Percentiles rank a stretch among this genome's conserved stretches.
phyloP scores from a whole-genome alignment of 2,797 vertebrate genomes.

The Pachyuromys duprasi region DNA sequence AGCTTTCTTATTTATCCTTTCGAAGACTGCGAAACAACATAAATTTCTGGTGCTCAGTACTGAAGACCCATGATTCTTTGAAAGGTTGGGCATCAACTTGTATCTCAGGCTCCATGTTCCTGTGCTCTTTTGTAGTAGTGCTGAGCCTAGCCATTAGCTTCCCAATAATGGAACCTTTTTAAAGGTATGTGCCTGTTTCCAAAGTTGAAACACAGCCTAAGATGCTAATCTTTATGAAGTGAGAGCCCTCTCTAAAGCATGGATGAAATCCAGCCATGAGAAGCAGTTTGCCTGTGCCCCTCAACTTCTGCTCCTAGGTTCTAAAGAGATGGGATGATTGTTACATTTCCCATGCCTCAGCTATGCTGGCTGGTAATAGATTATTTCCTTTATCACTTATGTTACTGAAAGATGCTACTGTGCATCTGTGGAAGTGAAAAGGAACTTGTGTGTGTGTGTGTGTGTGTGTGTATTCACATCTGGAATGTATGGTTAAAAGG shows the following conservation, averaged over 20 bases:
- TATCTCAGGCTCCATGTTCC: background rate
- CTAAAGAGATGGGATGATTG: background rate
- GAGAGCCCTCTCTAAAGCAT: constrained; percentile 23
- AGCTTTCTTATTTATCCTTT: background rate
- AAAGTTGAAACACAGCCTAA: background rate
- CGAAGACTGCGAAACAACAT: background rate
- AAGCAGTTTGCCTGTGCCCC: background rate
- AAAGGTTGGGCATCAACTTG: background rate
- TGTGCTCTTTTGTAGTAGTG: background rate
- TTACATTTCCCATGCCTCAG: background rate
- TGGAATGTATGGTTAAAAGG: constrained; percentile 58
- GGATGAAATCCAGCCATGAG: background rate
- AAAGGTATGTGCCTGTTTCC: background rate
- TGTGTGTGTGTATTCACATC: constrained; percentile 66
- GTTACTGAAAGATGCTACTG: constrained; percentile 72
- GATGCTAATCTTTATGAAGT: constrained; percentile 8
- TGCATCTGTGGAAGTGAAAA: constrained; percentile 71
- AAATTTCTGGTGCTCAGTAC: background rate
- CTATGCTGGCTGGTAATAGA: background rate
- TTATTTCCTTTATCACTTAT: background rate
- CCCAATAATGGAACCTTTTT: background rate
- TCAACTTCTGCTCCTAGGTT: background rate
- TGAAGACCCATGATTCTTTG: background rate
- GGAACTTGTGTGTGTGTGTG: constrained; percentile 66
- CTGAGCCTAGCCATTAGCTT: background rate